Base-by-base conservation (phyloP, 2,888 invertebrate genomes). In the Diaphora mendica region DNA sequence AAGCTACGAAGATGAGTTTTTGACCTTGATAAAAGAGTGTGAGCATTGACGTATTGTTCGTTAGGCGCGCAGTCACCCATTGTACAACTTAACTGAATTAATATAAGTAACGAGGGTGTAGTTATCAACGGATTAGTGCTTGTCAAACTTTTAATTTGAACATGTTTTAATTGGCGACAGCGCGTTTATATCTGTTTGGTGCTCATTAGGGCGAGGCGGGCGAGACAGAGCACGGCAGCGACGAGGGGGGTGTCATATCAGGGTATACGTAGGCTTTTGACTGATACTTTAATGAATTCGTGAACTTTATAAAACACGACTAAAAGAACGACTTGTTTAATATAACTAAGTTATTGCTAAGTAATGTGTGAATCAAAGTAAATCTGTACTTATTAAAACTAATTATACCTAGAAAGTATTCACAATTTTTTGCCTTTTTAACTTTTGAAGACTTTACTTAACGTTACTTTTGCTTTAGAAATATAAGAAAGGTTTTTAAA, bases 81-180 rank as follows among this genome's bases (percentile, higher is more conserved):
- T 39, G 13, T 5, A 11, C 23, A 15, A 20, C 39, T 17, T 20
- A 35, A 65, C 66, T 33, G 44, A 44, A 74, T 74, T 71, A 71
- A 64, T 71, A 68, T n/a, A 55, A 39, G 64, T 72, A 64, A 77
- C 48, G 67, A 70, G 55, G 39, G 67, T 70, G 70, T 70, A 55
- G 70, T 72, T 64, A 70, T 20, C 13, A 42, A 15, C 35, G 48
- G 33, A 33, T 42, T 48, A 64, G 71, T 65, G 68, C 67, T 44
- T 68, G 69, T 67, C 72, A 74, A 77, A 75, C 74, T 79, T 81
- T 71, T 76, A 62, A 77, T 77, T 77, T 64, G 74, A 74, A 44
- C 44, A 71, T 77, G 72, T 76, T 72, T 81, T 73, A 69, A 73
- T 70, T 68, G 70, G 70, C 26, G 33, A 72, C 51, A 20, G 30